phyloP scores from a whole-genome alignment of 2,888 invertebrate species.

The Drosophila anomelani region DNA sequence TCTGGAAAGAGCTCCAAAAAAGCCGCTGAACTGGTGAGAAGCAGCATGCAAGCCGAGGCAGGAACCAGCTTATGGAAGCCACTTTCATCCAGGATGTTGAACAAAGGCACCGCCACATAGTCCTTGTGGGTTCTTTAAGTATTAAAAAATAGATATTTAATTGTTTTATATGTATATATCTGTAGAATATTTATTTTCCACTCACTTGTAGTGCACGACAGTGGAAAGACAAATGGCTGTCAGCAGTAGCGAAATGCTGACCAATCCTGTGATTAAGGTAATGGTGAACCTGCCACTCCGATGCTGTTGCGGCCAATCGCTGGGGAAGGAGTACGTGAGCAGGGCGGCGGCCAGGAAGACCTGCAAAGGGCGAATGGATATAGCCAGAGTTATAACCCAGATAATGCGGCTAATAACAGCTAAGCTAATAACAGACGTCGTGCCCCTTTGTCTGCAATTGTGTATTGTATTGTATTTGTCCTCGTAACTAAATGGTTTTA shows the following conservation, averaged over 20 bases:
- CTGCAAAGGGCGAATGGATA: conserved; percentile 15
- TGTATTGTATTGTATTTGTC: background rate
- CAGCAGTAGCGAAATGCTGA: conserved; percentile 78
- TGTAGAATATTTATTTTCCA: conserved; percentile 1
- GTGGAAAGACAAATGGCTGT: conserved; percentile 83
- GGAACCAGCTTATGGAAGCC: conserved; percentile 86
- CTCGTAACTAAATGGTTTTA: background rate
- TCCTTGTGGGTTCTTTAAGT: conserved; percentile 75
- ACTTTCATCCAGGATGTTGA: conserved; percentile 86
- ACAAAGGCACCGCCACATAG: conserved; percentile 84
- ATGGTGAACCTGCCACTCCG: conserved; percentile 76
- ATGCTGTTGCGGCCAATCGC: conserved; percentile 77
- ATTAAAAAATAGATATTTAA: background rate
- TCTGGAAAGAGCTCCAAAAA: conserved; percentile 86
- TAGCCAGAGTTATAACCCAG: conserved; percentile 12
- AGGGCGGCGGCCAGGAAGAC: conserved; percentile 70
- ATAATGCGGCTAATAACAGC: conserved; percentile 23
- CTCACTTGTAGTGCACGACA: conserved; percentile 83
- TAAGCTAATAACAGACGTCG: conserved; percentile 18
- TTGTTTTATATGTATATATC: background rate
- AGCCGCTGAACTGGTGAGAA: conserved; percentile 86
- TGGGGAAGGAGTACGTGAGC: conserved; percentile 82
- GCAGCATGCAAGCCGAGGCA: conserved; percentile 86
- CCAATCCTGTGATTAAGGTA: conserved; percentile 68
- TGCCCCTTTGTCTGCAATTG: background rate